Base-by-base conservation (phyloP, 2,113 vertebrate species). In the Chloebia gouldiae region DNA sequence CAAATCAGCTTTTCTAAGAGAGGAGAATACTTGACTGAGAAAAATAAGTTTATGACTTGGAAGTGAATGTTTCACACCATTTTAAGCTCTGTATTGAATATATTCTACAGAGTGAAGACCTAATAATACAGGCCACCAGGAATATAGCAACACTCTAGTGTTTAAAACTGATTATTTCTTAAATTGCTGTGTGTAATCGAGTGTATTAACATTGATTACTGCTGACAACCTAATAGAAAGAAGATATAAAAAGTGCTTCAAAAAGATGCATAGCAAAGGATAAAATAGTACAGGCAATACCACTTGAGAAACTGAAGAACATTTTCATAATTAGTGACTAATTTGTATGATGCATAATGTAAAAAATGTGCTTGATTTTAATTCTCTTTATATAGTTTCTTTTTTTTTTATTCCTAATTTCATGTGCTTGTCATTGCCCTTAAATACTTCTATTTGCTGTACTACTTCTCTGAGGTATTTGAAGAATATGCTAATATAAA, bases 251-350 rank as follows among this genome's bases (percentile, higher is more conserved):
- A 81, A 78, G 40, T 78, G n/a, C 60, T 72, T 86, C 73, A 89
- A 66, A 88, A 86, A 90, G 51, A 47, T 86, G 23, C 71, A 37
- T 54, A 70, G 47, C 31, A 81, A 86, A 88, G 33, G 59, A 84
- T 81, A 39, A 83, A 92, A 66, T 57, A 93, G 20, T 63, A 30
- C 31, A 86, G 47, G 47, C 54, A 90, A 66, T 81, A 70, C 54
- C 56, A 70, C 80, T 90, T 63, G 8, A 92, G 76, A 91, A 83
- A 53, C 60, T 76, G 51, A 83, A 82, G 79, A 93, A 86, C 51
- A 12, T 40, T 96, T 93, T 86, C 50, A 33, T 90, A 84, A 86
- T 94, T 93, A 80, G 35, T 66, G 84, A 86, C 66, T 94, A 94
- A 88, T 93, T 92, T 25, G 25, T 81, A 47, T 78, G 47, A 75